Conservation (phyloP, 2,888 invertebrate species). For the Calameuta pallipes region DNA sequence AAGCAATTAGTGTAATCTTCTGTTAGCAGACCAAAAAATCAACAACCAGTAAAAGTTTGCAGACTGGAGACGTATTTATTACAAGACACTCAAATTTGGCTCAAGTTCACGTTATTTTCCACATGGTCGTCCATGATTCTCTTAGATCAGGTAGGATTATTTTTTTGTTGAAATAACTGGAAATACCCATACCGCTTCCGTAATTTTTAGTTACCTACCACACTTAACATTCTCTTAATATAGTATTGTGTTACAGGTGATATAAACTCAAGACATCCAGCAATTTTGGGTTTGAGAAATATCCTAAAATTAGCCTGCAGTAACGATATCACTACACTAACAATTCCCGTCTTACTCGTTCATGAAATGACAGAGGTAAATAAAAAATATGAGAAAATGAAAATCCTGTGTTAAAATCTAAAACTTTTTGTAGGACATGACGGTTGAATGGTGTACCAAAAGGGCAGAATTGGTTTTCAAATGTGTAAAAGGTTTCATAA, state of each 20-base stretch:
- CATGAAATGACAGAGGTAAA: slow-evolving; percentile 94
- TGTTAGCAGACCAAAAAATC: slow-evolving; percentile 57
- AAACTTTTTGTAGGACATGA: slow-evolving; percentile 80
- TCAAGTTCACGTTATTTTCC: slow-evolving; percentile 95
- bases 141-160: slow-evolving; percentile 66
- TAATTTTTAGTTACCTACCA: neutral
- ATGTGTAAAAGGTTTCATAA: slow-evolving; percentile 99
- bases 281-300: slow-evolving; percentile 93
- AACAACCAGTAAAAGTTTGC: slow-evolving; percentile 72
- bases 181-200: neutral
- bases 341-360: slow-evolving; percentile 91
- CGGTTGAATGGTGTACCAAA: slow-evolving; percentile 94
- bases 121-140: slow-evolving; percentile 90
- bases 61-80: slow-evolving; percentile 87
- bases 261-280: slow-evolving; percentile 95
- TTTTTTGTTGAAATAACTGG: neutral
- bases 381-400: slow-evolving; percentile 12
- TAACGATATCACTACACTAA: slow-evolving; percentile 92
- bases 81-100: slow-evolving; percentile 94
- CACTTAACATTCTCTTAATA: neutral
- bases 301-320: slow-evolving; percentile 95
- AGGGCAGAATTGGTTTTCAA: slow-evolving; percentile 97
- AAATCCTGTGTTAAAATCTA: slow-evolving; percentile 10
- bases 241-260: slow-evolving; percentile 73
- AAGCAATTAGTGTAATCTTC: neutral